phyloP scores from a whole-genome alignment of 2,113 vertebrate species.

The Solea solea region DNA sequence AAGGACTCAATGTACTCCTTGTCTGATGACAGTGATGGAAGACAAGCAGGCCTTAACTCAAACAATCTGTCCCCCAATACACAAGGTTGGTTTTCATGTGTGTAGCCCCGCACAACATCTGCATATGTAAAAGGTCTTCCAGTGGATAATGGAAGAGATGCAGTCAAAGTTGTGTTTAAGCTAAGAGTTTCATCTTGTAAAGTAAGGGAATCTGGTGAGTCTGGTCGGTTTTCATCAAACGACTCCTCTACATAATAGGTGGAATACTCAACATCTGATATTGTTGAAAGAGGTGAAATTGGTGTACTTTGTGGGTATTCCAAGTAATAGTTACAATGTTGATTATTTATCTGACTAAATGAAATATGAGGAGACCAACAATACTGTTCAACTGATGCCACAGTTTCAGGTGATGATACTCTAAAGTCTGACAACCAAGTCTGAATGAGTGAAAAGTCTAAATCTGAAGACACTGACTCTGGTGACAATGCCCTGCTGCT shows the following conservation, averaged over 20 bases:
- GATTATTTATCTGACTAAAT: too few species aligned
- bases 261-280: slow-evolving; percentile 3
- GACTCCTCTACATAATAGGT: neutral
- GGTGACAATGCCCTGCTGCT: too few species aligned
- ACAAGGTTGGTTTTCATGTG: too few species aligned
- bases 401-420: too few species aligned
- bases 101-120: neutral
- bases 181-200: too few species aligned
- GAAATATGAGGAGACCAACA: too few species aligned
- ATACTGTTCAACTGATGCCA: too few species aligned
- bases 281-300: slow-evolving; percentile 13
- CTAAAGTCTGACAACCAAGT: too few species aligned
- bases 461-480: too few species aligned
- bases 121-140: neutral
- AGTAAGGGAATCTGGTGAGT: neutral
- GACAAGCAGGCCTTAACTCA: too few species aligned
- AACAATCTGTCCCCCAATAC: neutral
- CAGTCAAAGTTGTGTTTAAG: neutral
- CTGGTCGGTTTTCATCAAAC: neutral
- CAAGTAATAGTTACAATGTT: too few species aligned
- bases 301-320: neutral
- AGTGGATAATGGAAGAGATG: neutral
- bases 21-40: neutral
- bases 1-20: neutral
- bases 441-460: too few species aligned